These are phyloP conservation scores for Kryptolebias ocellatus DNA, from an alignment of 2,797 vertebrate genomes.

Conservation along the genomic window DNA sequence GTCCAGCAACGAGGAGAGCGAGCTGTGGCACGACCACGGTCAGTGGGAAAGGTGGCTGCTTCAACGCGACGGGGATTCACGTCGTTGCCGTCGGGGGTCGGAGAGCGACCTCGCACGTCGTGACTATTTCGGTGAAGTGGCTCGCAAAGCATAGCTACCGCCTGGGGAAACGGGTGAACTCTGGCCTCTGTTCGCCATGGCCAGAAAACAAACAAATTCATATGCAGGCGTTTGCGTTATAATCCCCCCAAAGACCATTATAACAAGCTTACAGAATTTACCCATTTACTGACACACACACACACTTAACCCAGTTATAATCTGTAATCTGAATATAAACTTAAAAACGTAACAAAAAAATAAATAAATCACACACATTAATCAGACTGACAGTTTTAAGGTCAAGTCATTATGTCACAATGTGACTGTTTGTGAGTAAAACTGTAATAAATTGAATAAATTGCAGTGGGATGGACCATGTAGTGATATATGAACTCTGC, in stretches of 20 bases:
- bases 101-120: conserved; percentile 6
- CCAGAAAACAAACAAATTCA: conserved; percentile 15
- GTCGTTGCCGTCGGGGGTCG: conserved; percentile 3
- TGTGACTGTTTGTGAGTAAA: neutral
- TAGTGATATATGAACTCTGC: neutral
- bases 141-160: conserved; percentile 10
- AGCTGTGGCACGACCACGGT: conserved; percentile 16
- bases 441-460: neutral
- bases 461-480: neutral
- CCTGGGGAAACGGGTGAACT: conserved; percentile 42
- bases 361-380: too few relatives aligned
- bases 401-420: conserved; percentile 24
- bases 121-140: conserved; percentile 12
- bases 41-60: conserved; percentile 6
- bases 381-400: conserved; percentile 38
- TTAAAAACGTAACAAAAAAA: neutral
- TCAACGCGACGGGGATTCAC: conserved; percentile 21
- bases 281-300: neutral
- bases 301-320: neutral
- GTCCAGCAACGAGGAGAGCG: conserved; percentile 25
- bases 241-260: neutral
- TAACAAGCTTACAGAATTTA: neutral
- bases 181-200: conserved; percentile 16
- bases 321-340: neutral
- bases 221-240: conserved; percentile 7